phyloP scores from a whole-genome alignment of 2,888 invertebrate species.

The Scrobipalpa atriplicella region DNA sequence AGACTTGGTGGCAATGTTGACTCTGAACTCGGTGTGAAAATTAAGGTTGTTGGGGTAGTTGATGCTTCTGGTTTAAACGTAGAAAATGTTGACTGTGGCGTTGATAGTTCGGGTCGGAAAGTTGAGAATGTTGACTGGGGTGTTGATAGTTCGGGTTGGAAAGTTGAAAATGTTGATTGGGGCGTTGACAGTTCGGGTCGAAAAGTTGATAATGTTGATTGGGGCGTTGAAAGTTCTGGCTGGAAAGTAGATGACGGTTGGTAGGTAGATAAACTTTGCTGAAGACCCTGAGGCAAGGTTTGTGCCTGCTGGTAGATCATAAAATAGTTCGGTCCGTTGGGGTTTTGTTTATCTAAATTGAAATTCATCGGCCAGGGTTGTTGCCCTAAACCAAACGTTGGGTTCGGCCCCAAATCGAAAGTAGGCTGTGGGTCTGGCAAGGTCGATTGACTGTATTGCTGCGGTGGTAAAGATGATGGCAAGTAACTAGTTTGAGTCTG shows the following conservation, averaged over 20 bases:
- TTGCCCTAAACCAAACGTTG: not conserved
- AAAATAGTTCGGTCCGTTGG: conserved; percentile 45
- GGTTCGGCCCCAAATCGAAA: not conserved
- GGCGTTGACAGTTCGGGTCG: conserved; percentile 15
- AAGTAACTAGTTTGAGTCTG: conserved; percentile 9
- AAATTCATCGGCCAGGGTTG: conserved; percentile 18
- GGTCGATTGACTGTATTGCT: not conserved
- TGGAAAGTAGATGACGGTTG: conserved; percentile 9
- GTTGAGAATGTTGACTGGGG: conserved; percentile 20
- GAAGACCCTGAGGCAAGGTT: conserved; percentile 31
- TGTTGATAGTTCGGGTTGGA: conserved; percentile 22
- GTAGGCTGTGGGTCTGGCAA: not conserved
- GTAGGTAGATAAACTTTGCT: conserved; percentile 8
- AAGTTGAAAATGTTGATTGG: conserved; percentile 21
- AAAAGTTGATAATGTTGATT: conserved; percentile 6
- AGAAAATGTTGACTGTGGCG: not conserved
- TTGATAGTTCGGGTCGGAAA: not conserved
- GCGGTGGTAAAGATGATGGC: not conserved
- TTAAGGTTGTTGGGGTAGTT: not conserved
- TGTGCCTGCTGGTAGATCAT: conserved; percentile 54
- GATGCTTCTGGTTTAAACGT: conserved; percentile 10
- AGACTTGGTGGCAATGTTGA: conserved; percentile 12
- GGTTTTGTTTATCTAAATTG: not conserved
- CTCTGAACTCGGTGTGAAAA: conserved; percentile 19
- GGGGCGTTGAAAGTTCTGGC: not conserved